Conservation (phyloP, 2,113 vertebrate genomes). For the Erythrocercus mccallii region DNA sequence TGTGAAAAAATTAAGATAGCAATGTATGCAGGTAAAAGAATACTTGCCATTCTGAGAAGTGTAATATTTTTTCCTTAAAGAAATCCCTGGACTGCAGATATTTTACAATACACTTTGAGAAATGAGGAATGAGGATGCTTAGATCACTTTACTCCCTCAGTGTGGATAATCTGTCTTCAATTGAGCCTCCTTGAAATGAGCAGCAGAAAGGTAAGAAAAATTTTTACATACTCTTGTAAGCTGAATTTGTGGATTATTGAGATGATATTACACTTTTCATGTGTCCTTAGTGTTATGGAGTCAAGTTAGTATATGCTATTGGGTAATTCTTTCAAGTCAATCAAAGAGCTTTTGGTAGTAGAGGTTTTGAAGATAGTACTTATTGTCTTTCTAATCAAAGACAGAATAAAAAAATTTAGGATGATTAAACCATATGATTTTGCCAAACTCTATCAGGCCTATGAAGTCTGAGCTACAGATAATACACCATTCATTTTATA, state of each 20-base stretch:
- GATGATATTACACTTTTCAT: background rate
- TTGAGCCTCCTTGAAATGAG: background rate
- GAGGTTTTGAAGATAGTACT: background rate
- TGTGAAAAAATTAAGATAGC: background rate
- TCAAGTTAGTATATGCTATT: background rate
- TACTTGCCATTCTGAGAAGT: background rate
- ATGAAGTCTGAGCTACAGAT: background rate
- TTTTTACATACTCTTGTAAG: background rate
- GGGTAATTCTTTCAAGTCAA: background rate
- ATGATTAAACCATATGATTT: background rate
- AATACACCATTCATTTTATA: background rate
- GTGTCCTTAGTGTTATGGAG: background rate
- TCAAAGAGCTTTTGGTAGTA: background rate
- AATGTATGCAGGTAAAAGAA: background rate
- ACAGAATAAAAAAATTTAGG: background rate
- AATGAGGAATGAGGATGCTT: background rate
- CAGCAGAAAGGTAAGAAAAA: background rate
- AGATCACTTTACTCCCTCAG: background rate
- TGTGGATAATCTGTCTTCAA: background rate
- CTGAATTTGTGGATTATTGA: background rate
- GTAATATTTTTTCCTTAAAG: background rate
- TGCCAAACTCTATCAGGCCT: background rate
- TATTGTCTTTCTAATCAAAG: background rate
- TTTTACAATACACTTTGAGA: background rate
- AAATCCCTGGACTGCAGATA: background rate